Percentiles rank a stretch among this genome's conserved stretches.
Conservation (phyloP, 2,113 vertebrate genomes). For the Peromyscus leucopus region DNA sequence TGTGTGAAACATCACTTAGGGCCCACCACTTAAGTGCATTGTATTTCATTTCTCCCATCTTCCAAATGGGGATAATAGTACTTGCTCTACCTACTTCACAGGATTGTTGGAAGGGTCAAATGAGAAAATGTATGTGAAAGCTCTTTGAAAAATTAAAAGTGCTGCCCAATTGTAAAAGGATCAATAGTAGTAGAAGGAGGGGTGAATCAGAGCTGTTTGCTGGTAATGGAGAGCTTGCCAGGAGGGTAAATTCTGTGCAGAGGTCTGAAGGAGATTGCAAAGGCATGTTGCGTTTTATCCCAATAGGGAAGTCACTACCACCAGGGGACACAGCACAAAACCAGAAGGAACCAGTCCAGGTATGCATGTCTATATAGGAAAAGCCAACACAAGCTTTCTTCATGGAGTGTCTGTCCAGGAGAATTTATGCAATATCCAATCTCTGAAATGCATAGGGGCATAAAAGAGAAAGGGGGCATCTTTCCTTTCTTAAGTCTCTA, state of each 20-base stretch:
- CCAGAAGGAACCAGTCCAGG: neutral
- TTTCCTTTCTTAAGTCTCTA: neutral
- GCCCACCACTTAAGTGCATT: constrained; percentile 65
- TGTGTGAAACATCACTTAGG: neutral
- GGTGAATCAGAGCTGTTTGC: neutral
- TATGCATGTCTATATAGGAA: no score
- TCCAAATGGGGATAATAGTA: constrained; percentile 80
- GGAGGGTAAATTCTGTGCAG: constrained; percentile 56
- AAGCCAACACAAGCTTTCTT: neutral
- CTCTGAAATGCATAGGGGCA: neutral
- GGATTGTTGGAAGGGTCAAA: constrained; percentile 78
- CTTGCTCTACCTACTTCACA: constrained; percentile 73
- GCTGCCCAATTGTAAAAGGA: constrained; percentile 72
- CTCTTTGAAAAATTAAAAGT: constrained; percentile 84
- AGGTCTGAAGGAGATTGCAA: neutral
- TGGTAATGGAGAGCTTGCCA: constrained; percentile 32
- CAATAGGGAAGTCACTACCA: neutral
- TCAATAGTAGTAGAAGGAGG: constrained; percentile 73
- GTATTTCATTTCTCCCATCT: constrained; percentile 74
- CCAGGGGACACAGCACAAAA: neutral
- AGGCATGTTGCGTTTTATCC: neutral
- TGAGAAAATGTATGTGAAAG: constrained; percentile 84
- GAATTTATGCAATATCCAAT: neutral
- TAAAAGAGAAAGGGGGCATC: neutral
- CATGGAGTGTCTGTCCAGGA: neutral